Conservation (phyloP, 2,797 vertebrate genomes). For the Tachyglossus aculeatus region DNA sequence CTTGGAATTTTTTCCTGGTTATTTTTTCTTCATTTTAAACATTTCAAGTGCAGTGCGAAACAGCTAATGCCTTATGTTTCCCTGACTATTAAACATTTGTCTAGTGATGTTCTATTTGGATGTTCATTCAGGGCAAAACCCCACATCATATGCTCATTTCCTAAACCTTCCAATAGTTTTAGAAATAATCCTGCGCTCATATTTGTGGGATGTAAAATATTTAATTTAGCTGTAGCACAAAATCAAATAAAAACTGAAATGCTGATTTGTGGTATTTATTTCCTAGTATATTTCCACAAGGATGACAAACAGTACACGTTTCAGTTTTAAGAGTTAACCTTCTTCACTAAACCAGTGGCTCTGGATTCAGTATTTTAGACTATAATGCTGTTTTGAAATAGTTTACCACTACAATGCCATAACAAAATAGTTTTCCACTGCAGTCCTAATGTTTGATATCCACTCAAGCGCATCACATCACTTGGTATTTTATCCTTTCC, state of each 20-base stretch:
- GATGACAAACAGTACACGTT: slow-evolving; percentile 9
- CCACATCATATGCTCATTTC: neutral
- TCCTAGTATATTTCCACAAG: slow-evolving; percentile 32
- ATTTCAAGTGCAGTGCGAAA: slow-evolving; percentile 60
- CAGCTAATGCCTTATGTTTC: slow-evolving; percentile 34
- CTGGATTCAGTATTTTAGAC: slow-evolving; percentile 26
- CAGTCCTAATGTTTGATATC: slow-evolving; percentile 22
- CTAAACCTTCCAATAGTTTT: neutral
- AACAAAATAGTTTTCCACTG: slow-evolving; percentile 48
- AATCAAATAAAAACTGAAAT: slow-evolving; percentile 24
- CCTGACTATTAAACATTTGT: slow-evolving; percentile 19
- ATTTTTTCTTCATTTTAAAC: slow-evolving; percentile 68
- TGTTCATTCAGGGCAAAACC: slow-evolving; percentile 5
- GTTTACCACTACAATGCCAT: neutral
- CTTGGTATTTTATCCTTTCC: too few relatives aligned
- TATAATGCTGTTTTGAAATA: slow-evolving; percentile 9
- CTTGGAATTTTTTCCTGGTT: neutral
- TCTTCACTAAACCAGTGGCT: slow-evolving; percentile 37
- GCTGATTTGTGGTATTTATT: slow-evolving; percentile 31
- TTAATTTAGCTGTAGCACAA: slow-evolving; percentile 11
- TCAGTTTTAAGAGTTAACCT: slow-evolving; percentile 51
- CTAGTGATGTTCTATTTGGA: slow-evolving; percentile 2
- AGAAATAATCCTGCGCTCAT: neutral
- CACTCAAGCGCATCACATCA: too few relatives aligned
- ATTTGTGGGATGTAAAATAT: neutral